Conservation (phyloP, 1,140 invertebrate species). For the Drosophila mauritiana region DNA sequence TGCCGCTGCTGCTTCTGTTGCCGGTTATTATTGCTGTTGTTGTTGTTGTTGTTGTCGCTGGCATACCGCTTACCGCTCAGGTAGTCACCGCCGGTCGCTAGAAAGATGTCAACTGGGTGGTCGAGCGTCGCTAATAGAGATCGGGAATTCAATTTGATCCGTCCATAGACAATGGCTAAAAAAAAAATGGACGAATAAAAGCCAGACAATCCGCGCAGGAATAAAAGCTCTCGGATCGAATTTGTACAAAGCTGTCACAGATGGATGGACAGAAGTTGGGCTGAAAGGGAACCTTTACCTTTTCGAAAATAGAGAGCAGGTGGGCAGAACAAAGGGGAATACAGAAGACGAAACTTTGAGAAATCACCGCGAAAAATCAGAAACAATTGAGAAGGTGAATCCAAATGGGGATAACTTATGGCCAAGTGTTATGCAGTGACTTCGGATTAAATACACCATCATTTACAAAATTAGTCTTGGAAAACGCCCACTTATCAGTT, state of each 20-base stretch:
- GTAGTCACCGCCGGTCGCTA: conserved; percentile 46
- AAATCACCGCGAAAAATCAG: conserved; percentile 7
- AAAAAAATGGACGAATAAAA: not conserved
- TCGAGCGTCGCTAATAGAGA: conserved; percentile 70
- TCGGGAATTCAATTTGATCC: conserved; percentile 31
- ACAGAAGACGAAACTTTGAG: not conserved
- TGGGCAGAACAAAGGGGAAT: conserved; percentile 15
- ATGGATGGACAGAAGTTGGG: conserved; percentile 24
- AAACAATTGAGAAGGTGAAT: not conserved
- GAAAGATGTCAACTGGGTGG: conserved; percentile 55
- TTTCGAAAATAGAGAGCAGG: conserved; percentile 24
- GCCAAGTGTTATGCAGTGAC: not conserved
- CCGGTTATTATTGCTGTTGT: conserved; percentile 19
- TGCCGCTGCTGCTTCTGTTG: conserved; percentile 38
- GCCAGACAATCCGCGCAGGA: not conserved
- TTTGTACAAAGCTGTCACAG: conserved; percentile 20
- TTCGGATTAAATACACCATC: not conserved
- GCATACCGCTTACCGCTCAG: conserved; percentile 39
- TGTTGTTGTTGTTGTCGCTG: no score
- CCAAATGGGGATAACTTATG: not conserved
- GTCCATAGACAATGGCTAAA: conserved; percentile 26
- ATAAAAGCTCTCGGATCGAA: conserved; percentile 24
- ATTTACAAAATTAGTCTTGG: not conserved
- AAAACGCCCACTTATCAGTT: not conserved
- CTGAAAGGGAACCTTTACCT: conserved; percentile 1